A percentile compares a stretch with the other conserved stretches of the same genome.
phyloP scores from a whole-genome alignment of 2,113 vertebrate genomes.

The Otus sunia region DNA sequence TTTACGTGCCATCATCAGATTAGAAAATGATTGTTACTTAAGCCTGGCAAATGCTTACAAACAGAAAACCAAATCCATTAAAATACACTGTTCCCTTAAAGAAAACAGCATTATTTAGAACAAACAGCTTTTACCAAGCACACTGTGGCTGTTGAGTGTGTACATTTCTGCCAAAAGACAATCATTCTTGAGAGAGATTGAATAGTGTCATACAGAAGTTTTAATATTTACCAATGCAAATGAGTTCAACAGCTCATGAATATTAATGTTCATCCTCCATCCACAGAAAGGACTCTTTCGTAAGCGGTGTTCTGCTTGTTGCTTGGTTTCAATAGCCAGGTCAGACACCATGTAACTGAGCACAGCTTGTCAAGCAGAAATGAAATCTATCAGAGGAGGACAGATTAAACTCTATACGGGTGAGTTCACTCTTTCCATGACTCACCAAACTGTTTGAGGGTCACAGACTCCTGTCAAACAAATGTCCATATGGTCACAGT shows the following conservation, averaged over 20 bases:
- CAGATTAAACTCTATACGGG: slow-evolving; percentile 51
- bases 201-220: not conserved
- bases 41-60: not conserved
- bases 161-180: not conserved
- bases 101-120: not conserved
- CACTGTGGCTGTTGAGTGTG: not conserved
- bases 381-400: slow-evolving; percentile 46
- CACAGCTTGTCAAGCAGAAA: slow-evolving; percentile 38
- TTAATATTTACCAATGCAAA: slow-evolving; percentile 35
- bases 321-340: slow-evolving; percentile 63
- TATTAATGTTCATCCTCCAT: slow-evolving; percentile 9
- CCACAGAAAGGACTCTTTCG: not conserved
- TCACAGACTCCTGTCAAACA: slow-evolving; percentile 64
- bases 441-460: slow-evolving; percentile 58
- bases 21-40: not conserved
- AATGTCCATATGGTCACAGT: slow-evolving; percentile 53
- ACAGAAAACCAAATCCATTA: not conserved
- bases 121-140: not conserved
- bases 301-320: slow-evolving; percentile 13
- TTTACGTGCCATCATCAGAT: not conserved
- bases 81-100: not conserved
- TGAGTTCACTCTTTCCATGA: slow-evolving; percentile 69
- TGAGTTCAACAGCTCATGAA: slow-evolving; percentile 53
- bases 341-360: slow-evolving; percentile 55
- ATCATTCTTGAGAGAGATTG: not conserved